Conservation (phyloP, 2,888 invertebrate genomes). For the Piscicola geometra region DNA sequence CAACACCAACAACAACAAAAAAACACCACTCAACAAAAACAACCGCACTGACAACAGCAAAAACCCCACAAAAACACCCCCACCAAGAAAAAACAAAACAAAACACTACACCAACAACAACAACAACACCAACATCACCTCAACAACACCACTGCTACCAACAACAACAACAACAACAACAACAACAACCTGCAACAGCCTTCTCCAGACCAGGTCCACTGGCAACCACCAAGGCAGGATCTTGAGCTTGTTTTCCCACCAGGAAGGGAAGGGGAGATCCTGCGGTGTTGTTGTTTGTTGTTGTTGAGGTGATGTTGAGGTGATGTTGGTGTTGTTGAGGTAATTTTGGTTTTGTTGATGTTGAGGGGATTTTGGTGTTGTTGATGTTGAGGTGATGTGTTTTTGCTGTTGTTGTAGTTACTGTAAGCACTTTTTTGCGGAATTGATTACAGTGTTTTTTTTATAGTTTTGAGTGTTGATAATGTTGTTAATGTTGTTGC, state of each 20-base stretch:
- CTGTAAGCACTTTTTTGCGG: too few species aligned
- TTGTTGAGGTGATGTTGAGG: background rate
- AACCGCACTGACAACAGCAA: background rate
- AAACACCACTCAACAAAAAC: too few species aligned
- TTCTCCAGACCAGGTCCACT: constrained; percentile 51
- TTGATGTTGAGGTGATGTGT: background rate
- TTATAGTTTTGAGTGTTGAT: too few species aligned
- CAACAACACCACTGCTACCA: background rate
- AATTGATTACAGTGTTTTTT: too few species aligned
- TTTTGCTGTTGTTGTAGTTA: too few species aligned
- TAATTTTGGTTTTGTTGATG: background rate
- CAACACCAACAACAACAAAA: too few species aligned
- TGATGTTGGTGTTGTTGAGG: background rate
- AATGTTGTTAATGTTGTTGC: too few species aligned
- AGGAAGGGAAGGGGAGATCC: constrained; percentile 75
- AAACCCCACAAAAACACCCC: background rate
- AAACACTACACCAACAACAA: too few species aligned
- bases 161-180: too few species aligned
- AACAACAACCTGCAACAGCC: constrained; percentile 40
- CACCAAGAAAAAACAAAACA: background rate
- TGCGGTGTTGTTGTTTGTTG: background rate
- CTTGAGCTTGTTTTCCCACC: constrained; percentile 74
- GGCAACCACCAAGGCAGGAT: constrained; percentile 66
- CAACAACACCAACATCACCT: too few species aligned
- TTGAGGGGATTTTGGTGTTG: background rate